Evolutionary conservation across 2,888 invertebrate genomes (phyloP).

Genomic region (Lasioglossum oenotherae): DNA sequence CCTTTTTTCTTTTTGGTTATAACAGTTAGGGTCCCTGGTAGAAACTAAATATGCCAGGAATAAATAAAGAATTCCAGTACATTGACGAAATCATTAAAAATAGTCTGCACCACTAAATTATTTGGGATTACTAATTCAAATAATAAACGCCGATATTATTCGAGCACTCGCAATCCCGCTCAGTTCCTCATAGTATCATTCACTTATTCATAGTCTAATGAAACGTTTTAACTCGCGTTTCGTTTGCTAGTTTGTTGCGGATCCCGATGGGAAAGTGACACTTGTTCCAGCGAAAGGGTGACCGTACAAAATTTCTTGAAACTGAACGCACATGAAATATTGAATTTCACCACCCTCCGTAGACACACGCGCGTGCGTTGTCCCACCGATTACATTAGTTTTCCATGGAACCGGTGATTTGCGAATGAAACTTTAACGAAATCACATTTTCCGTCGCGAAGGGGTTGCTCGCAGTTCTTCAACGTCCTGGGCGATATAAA

Average conservation of each 20-base stretch:
- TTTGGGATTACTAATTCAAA: not conserved
- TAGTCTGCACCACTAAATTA: not conserved
- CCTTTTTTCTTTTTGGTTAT: too few relatives aligned
- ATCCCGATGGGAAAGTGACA: not conserved
- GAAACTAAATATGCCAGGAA: too few relatives aligned
- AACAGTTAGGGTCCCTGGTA: too few relatives aligned
- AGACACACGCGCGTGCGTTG: not conserved
- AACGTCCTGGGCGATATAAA: conserved; percentile 21
- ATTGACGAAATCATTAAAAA: not conserved
- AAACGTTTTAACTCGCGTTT: not conserved
- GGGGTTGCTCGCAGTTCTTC: not conserved
- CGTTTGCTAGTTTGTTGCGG: not conserved
- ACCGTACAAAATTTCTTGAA: not conserved
- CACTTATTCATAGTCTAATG: not conserved
- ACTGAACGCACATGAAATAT: not conserved
- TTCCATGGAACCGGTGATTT: not conserved
- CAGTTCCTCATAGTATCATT: not conserved
- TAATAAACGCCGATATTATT: not conserved
- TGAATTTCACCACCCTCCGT: not conserved
- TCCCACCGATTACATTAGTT: conserved; percentile 8
- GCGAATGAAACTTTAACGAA: conserved; percentile 17
- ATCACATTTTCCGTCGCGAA: not conserved
- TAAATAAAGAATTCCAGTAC: too few relatives aligned
- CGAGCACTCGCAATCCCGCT: not conserved
- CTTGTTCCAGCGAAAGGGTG: not conserved